phyloP scores from a whole-genome alignment of 2,888 invertebrate genomes.

The Cerastis leucographa region DNA sequence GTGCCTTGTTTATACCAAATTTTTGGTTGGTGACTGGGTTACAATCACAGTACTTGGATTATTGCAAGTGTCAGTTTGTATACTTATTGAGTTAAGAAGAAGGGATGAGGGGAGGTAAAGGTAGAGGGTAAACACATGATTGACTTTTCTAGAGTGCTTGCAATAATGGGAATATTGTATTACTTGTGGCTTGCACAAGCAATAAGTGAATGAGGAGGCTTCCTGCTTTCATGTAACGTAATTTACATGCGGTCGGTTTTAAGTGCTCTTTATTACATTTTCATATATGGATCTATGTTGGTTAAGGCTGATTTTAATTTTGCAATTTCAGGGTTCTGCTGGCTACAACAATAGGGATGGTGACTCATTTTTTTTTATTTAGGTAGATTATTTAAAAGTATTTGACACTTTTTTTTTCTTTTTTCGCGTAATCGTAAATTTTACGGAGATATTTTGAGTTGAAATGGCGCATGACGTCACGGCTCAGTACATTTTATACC shows the following conservation, averaged over 20 bases:
- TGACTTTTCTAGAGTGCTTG: constrained; percentile 40
- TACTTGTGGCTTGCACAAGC: constrained; percentile 34
- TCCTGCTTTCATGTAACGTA: constrained; percentile 27
- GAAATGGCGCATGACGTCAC: too few relatives aligned
- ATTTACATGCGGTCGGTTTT: constrained; percentile 39
- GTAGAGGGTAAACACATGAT: constrained; percentile 37
- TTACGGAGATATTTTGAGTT: too few relatives aligned
- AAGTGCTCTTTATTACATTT: constrained; percentile 42
- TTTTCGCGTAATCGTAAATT: too few relatives aligned
- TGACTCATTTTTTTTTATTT: too few relatives aligned
- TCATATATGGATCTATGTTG: constrained; percentile 12
- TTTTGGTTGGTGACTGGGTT: too few relatives aligned
- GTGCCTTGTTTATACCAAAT: too few relatives aligned
- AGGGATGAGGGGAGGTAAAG: not conserved
- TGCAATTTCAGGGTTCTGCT: not conserved
- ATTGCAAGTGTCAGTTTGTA: too few relatives aligned
- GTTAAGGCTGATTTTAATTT: constrained; percentile 27
- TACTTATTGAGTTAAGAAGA: too few relatives aligned
- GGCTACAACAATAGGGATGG: not conserved
- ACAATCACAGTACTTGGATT: too few relatives aligned
- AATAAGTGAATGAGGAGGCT: constrained; percentile 18
- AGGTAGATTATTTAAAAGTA: too few relatives aligned
- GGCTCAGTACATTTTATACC: too few relatives aligned
- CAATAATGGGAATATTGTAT: constrained; percentile 49
- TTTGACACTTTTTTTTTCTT: too few relatives aligned